These are phyloP conservation scores for Muricea muricata DNA, from an alignment of 92 coral and sea anemone genomes.

Conservation along the genomic window DNA sequence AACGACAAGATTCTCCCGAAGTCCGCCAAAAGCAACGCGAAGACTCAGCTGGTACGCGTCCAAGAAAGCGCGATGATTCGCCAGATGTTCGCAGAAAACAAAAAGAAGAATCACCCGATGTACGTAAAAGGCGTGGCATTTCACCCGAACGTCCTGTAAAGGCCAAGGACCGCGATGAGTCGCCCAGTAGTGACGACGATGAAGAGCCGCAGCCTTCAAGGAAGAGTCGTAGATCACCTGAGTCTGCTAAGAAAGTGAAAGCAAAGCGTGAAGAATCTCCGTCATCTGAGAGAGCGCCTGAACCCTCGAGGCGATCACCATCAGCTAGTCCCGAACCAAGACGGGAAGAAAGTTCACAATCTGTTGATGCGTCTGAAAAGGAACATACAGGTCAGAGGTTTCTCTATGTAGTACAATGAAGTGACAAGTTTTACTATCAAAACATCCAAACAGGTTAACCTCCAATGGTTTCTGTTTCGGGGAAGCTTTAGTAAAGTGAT, in stretches of 20 bases:
- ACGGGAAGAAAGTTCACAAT: constrained; percentile 56
- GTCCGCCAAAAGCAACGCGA: constrained; percentile 37
- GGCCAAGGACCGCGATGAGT: constrained; percentile 17
- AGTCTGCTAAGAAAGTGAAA: constrained; percentile 38
- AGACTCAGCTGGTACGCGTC: neutral
- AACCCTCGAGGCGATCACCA: constrained; percentile 31
- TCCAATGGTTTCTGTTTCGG: no score
- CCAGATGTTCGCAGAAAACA: neutral
- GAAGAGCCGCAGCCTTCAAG: constrained; percentile 39
- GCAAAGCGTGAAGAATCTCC: constrained; percentile 51
- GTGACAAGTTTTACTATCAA: no score
- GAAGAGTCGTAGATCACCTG: constrained; percentile 57
- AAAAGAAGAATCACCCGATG: neutral
- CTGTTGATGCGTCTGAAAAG: constrained; percentile 52
- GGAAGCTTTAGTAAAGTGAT: no score
- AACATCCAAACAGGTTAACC: no score
- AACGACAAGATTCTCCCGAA: constrained; percentile 57
- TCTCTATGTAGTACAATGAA: no score
- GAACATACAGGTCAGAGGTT: constrained; percentile 72
- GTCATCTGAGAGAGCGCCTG: constrained; percentile 37
- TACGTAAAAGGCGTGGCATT: neutral
- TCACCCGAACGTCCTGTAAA: constrained; percentile 1
- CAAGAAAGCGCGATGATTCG: constrained; percentile 9
- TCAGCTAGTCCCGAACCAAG: constrained; percentile 43
- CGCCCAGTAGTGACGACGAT: constrained; percentile 31